Percentiles rank a stretch among this genome's conserved stretches.
Evolutionary conservation across 2,888 invertebrate genomes (phyloP).

Genomic region (Omphaloscelis lunosa): DNA sequence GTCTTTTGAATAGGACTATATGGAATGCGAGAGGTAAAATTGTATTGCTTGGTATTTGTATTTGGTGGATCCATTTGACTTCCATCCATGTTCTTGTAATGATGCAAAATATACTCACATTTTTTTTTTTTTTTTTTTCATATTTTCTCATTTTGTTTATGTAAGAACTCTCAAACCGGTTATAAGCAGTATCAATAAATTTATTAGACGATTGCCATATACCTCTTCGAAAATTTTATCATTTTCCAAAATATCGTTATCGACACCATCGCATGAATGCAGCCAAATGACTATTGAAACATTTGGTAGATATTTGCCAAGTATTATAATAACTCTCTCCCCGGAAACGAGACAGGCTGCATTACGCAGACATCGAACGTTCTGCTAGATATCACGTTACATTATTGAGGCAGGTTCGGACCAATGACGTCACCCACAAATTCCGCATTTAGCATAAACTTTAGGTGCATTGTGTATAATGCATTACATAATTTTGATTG

Average conservation of each 20-base stretch:
- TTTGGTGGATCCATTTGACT: not conserved
- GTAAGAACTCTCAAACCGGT: not conserved
- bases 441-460: constrained; percentile 14
- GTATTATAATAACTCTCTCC: constrained; percentile 39
- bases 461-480: constrained; percentile 26
- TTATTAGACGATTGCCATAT: constrained; percentile 7
- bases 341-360: constrained; percentile 20
- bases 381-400: constrained; percentile 41
- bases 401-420: constrained; percentile 55
- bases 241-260: constrained; percentile 19
- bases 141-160: too few species aligned
- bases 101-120: not conserved
- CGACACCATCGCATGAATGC: constrained; percentile 25
- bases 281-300: constrained; percentile 31
- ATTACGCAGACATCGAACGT: constrained; percentile 26
- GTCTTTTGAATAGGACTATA: too few species aligned
- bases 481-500: constrained; percentile 63
- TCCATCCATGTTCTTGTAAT: not conserved
- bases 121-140: too few species aligned
- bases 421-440: constrained; percentile 31
- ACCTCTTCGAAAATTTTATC: not conserved
- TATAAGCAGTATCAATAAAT: not conserved
- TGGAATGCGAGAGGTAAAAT: not conserved
- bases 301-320: constrained; percentile 36
- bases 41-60: not conserved